These are phyloP conservation scores for Neuroscelio doddi DNA, from an alignment of 2,888 invertebrate species.

Conservation along the genomic window DNA sequence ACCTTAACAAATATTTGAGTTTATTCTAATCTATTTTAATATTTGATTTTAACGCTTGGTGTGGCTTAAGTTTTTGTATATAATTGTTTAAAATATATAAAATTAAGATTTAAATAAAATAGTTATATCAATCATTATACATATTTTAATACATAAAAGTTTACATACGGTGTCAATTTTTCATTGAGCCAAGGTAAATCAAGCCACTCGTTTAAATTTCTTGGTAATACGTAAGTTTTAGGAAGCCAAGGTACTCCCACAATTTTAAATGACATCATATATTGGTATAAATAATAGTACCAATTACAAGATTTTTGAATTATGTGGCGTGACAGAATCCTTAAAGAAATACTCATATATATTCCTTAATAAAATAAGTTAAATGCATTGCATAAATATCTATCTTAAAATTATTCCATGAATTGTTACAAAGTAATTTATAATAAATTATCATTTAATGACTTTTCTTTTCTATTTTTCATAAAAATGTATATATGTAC, in stretches of 20 bases:
- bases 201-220: constrained; percentile 73
- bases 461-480: neutral
- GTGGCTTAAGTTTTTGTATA: too few relatives aligned
- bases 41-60: too few relatives aligned
- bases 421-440: neutral
- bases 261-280: constrained; percentile 67
- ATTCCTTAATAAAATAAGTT: too few relatives aligned
- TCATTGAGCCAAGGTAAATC: constrained; percentile 73
- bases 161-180: constrained; percentile 59
- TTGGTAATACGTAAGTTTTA: constrained; percentile 71
- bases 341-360: constrained; percentile 35
- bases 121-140: constrained; percentile 1
- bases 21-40: too few relatives aligned
- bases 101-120: neutral
- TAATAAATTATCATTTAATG: neutral
- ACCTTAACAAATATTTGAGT: too few relatives aligned
- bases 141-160: constrained; percentile 16
- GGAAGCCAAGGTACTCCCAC: constrained; percentile 75
- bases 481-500: neutral
- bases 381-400: too few relatives aligned
- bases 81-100: constrained; percentile 7
- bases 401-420: neutral
- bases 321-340: constrained; percentile 72
- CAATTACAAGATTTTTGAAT: constrained; percentile 73
- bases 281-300: constrained; percentile 73